Evolutionary conservation across 2,888 invertebrate genomes (phyloP).

Genomic region (Sepiola atlantica): DNA sequence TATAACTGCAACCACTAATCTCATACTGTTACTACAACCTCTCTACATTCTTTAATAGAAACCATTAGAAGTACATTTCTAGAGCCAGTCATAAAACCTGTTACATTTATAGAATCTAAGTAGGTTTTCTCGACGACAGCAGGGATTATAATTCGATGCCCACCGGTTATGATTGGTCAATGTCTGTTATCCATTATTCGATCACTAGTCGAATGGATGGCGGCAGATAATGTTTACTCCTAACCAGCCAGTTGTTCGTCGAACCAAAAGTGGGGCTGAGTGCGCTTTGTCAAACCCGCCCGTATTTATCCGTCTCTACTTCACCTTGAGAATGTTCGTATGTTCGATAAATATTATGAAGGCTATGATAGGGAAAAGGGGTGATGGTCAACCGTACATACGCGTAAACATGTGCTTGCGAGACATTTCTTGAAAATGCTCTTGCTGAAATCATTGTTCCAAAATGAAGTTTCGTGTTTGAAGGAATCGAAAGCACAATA

Average conservation of each 20-base stretch:
- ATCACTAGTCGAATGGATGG: background rate
- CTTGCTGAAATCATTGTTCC: background rate
- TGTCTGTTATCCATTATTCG: background rate
- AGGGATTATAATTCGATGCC: conserved; percentile 14
- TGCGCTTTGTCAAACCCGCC: background rate
- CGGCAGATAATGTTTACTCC: background rate
- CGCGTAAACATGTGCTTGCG: background rate
- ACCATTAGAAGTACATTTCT: background rate
- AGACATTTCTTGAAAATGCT: background rate
- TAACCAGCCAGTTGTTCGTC: conserved; percentile 32
- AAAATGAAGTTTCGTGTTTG: background rate
- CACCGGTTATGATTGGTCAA: background rate
- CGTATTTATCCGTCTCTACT: background rate
- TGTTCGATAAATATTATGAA: background rate
- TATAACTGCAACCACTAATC: background rate
- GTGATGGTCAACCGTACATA: conserved; percentile 32
- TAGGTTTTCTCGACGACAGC: background rate
- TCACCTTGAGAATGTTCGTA: background rate
- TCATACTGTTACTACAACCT: background rate
- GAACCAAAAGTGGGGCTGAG: background rate
- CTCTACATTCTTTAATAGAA: conserved; percentile 17
- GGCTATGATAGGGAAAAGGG: background rate
- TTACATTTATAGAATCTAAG: conserved; percentile 1
- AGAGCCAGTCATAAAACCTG: background rate
- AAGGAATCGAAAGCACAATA: background rate